These are phyloP conservation scores for Oncorhynchus clarkii DNA, from an alignment of 2,113 vertebrate genomes.

Conservation along the genomic window DNA sequence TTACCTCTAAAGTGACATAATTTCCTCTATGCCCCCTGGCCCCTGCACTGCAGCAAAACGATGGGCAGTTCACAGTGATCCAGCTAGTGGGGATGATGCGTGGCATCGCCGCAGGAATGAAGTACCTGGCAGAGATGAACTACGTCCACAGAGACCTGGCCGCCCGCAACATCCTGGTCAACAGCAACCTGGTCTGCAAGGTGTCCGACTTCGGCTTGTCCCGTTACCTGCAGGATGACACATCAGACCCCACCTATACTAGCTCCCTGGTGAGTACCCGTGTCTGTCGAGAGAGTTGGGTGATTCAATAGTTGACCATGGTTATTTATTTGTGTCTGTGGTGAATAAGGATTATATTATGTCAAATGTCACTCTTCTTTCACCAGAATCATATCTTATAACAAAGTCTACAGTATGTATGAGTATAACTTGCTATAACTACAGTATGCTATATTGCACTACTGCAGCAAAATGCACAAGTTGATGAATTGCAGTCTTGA, in stretches of 20 bases:
- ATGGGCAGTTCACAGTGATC: slow-evolving; percentile 3
- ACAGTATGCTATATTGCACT: too few relatives aligned
- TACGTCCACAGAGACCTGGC: slow-evolving; percentile 90
- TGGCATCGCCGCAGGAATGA: slow-evolving; percentile 88
- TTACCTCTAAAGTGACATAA: not conserved
- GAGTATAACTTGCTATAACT: too few relatives aligned
- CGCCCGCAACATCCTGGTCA: slow-evolving; percentile 89
- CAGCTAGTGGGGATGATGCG: slow-evolving; percentile 75
- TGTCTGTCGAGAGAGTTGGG: too few relatives aligned
- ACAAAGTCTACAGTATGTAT: too few relatives aligned
- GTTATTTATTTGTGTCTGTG: not conserved
- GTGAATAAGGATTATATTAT: too few relatives aligned
- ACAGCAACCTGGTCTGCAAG: slow-evolving; percentile 91
- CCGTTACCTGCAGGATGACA: slow-evolving; percentile 88
- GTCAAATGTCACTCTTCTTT: too few relatives aligned
- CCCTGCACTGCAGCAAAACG: not conserved
- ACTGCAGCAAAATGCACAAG: too few relatives aligned
- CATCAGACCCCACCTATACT: slow-evolving; percentile 96
- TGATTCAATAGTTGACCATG: not conserved
- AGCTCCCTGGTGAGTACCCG: slow-evolving; percentile 86
- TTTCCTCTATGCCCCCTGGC: not conserved
- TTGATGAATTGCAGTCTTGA: too few relatives aligned
- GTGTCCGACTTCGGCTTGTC: slow-evolving; percentile 90
- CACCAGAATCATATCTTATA: too few relatives aligned
- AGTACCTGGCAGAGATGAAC: slow-evolving; percentile 91